A percentile compares a stretch with the other conserved stretches of the same genome.
Evolutionary conservation across 1,140 invertebrate species (phyloP).

Genomic region (Scaptomyza hsui): DNA sequence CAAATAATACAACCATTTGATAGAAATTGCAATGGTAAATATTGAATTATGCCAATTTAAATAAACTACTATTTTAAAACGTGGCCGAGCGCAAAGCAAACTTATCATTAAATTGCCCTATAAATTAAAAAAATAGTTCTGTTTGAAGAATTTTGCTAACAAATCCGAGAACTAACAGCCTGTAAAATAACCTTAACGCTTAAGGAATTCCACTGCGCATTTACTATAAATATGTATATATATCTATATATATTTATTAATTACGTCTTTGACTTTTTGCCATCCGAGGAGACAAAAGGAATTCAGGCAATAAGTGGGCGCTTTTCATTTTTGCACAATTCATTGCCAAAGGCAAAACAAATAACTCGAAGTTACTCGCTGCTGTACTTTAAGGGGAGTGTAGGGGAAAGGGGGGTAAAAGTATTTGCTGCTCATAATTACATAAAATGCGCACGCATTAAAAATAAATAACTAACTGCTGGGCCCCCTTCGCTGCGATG

Average conservation of each 20-base stretch:
- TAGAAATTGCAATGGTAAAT: too few species aligned
- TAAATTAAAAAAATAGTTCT: not conserved
- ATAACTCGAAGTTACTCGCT: constrained; percentile 22
- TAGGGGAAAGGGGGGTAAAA: constrained; percentile 6
- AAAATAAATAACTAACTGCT: constrained; percentile 53
- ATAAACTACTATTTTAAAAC: too few species aligned
- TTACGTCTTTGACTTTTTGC: constrained; percentile 62
- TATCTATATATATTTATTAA: constrained; percentile 57
- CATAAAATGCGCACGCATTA: constrained; percentile 47
- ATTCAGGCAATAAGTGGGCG: constrained; percentile 47
- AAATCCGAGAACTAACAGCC: too few species aligned
- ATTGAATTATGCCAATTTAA: too few species aligned
- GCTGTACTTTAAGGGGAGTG: too few species aligned
- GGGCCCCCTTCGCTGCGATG: not conserved
- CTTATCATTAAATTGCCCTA: not conserved
- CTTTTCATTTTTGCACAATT: constrained; percentile 42
- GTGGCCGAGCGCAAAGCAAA: not conserved
- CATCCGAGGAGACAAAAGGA: constrained; percentile 30
- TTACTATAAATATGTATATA: not conserved
- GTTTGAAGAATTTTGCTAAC: not conserved
- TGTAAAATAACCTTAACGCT: constrained; percentile 15
- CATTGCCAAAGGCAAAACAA: constrained; percentile 43
- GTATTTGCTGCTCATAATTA: constrained; percentile 50
- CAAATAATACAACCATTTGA: too few species aligned
- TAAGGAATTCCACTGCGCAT: constrained; percentile 5